Evolutionary conservation across 1,140 invertebrate species (phyloP).

Genomic region (Papilio polyxenes): DNA sequence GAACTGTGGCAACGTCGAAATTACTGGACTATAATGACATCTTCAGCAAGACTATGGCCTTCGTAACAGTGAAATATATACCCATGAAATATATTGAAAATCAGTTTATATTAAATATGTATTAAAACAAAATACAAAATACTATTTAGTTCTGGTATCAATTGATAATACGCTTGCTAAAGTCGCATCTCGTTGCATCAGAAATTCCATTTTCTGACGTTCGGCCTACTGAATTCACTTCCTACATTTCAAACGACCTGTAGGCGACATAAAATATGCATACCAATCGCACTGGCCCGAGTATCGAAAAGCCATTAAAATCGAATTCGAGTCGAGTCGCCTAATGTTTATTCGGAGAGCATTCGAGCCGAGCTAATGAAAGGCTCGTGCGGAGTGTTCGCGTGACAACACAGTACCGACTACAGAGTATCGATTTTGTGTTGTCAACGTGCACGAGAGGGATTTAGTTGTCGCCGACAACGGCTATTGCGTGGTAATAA

Average conservation of each 20-base stretch:
- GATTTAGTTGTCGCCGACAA: slow-evolving; percentile 1
- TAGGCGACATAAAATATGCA: slow-evolving; percentile 19
- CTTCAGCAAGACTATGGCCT: no score
- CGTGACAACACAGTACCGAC: slow-evolving; percentile 52
- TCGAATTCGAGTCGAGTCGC: slow-evolving; percentile 45
- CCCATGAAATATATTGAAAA: no score
- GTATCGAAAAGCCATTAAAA: slow-evolving; percentile 60
- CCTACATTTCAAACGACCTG: not conserved
- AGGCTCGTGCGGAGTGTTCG: slow-evolving; percentile 53
- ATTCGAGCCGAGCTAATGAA: slow-evolving; percentile 58
- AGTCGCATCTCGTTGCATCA: not conserved
- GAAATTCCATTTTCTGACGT: not conserved
- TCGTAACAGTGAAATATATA: no score
- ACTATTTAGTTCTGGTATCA: not conserved
- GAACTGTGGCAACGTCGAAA: no score
- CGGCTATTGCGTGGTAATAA: slow-evolving; percentile 36
- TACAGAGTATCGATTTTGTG: slow-evolving; percentile 49
- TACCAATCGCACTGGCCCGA: slow-evolving; percentile 22
- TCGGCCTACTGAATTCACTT: not conserved
- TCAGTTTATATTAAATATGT: not conserved
- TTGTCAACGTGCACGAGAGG: not conserved
- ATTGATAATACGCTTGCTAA: not conserved
- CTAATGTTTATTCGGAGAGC: slow-evolving; percentile 68
- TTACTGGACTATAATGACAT: no score
- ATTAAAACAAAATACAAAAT: no score